Evolutionary conservation across 2,113 vertebrate species (phyloP), one percentile per base, ranked within the genome.

Genomic region (Poicephalus gulielmi): DNA sequence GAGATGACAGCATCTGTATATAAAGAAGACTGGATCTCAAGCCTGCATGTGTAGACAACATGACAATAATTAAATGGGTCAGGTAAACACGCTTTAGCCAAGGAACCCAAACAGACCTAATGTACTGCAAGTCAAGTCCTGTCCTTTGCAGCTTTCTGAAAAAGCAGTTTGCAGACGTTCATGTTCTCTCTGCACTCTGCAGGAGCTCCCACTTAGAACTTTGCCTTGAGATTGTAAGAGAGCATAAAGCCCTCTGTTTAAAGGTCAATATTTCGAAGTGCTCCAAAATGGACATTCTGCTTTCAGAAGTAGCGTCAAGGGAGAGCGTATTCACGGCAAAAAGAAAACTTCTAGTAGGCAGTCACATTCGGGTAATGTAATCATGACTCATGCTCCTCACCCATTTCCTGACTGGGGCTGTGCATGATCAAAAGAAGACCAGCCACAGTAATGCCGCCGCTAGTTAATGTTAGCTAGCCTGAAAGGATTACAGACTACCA

Each of bases 321-420:
- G 90, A 93, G 90, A 74, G 66, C 9, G 0, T 31, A 86, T 5
- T 96, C 86, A 86, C 19, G 2, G 92, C 83, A 90, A 78, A 85
- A 94, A 79, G 77, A 79, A 94, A 93, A 86, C 83, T 95, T 89
- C 41, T 82, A 86, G 83, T 84, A 92, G 91, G 92, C 88, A 93
- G 94, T 49, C 88, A 52, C 77, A 84, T 94, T 83, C 93, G 87
- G 78, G 82, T 93, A 96, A 96, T 92, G 88, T 79, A 93, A 94
- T 93, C 88, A 86, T 96, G 95, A 97, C 83, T 97, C 95, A 94
- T 1, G n/a, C 86, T 96, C 86, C 96, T 97, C 95, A 91, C 95
- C 92, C 94, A 94, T 93, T 96, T 96, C 95, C 95, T 96, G 95
- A 94, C 44, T 46, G 30, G 94, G 69, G 92, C 50, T 91, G 88